These are phyloP conservation scores for Proisotoma minuta DNA, from an alignment of 2,888 invertebrate genomes.

Conservation along the genomic window DNA sequence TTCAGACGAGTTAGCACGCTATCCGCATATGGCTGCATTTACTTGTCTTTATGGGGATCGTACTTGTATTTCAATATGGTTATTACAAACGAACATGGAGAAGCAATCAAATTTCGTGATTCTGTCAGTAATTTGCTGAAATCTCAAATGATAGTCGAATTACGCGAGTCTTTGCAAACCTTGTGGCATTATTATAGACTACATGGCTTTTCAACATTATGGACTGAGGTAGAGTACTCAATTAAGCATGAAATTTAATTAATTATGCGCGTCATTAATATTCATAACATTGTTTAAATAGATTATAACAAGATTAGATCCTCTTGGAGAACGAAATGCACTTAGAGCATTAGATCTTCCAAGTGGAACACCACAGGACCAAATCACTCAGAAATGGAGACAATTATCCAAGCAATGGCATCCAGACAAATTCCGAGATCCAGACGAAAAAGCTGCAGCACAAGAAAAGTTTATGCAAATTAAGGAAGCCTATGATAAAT, in stretches of 20 bases:
- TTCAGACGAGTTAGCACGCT: conserved; percentile 60
- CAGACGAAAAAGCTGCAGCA: conserved; percentile 62
- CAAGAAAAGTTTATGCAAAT: conserved; percentile 88
- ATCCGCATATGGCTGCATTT: conserved; percentile 61
- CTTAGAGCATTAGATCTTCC: conserved; percentile 67
- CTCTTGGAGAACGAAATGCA: conserved; percentile 84
- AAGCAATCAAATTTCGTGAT: conserved; percentile 80
- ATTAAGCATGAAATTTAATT: neutral
- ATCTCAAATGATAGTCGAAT: conserved; percentile 78
- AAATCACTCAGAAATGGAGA: conserved; percentile 78
- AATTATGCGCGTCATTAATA: neutral
- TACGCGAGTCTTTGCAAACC: conserved; percentile 60
- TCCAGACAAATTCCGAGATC: conserved; percentile 83
- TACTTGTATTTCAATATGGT: conserved; percentile 84
- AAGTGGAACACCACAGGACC: conserved; percentile 74
- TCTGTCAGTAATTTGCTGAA: conserved; percentile 84
- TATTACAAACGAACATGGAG: conserved; percentile 76
- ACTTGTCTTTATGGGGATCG: conserved; percentile 68
- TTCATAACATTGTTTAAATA: conserved; percentile 10
- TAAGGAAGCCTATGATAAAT: conserved; percentile 83
- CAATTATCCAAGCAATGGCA: conserved; percentile 78
- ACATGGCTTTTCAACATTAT: conserved; percentile 83
- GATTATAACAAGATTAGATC: conserved; percentile 57
- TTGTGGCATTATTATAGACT: conserved; percentile 73
- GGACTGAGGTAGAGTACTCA: conserved; percentile 55